A percentile compares a stretch with the other conserved stretches of the same genome.
phyloP scores from a whole-genome alignment of 2,797 vertebrate genomes.

The Cossypha polioptera region DNA sequence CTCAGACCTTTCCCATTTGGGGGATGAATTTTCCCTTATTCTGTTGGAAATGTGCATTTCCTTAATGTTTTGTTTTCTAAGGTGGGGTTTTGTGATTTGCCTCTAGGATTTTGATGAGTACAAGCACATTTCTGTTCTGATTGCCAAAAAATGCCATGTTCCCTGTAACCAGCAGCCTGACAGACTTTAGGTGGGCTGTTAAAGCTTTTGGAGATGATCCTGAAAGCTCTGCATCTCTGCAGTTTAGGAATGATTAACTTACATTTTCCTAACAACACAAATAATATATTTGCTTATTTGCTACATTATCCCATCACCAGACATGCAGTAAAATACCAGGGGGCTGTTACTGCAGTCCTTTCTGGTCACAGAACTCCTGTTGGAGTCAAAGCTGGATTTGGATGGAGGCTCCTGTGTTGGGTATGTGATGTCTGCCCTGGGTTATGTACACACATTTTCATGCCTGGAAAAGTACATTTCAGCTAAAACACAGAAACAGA shows the following conservation, averaged over 20 bases:
- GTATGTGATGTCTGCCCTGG: background rate
- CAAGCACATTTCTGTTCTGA: conserved; percentile 11
- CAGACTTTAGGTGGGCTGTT: conserved; percentile 65
- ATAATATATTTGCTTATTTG: background rate
- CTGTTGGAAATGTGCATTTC: background rate
- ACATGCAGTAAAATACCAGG: background rate
- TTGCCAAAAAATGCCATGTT: conserved; percentile 18
- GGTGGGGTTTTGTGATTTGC: background rate
- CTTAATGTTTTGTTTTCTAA: background rate
- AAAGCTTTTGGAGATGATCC: background rate
- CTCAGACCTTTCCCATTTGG: background rate
- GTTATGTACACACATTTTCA: background rate
- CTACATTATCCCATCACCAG: background rate
- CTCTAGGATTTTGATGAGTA: background rate
- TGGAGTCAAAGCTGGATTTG: background rate
- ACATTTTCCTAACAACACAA: background rate
- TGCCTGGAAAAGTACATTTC: background rate
- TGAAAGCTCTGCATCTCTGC: background rate
- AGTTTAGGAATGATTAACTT: conserved; percentile 16
- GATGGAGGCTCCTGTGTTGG: background rate
- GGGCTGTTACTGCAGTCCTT: background rate
- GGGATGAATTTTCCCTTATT: background rate
- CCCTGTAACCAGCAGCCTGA: background rate
- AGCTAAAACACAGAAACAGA: background rate
- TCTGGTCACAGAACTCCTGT: background rate